phyloP scores from a whole-genome alignment of 2,797 vertebrate species.

The Coccyzus lansbergi region DNA sequence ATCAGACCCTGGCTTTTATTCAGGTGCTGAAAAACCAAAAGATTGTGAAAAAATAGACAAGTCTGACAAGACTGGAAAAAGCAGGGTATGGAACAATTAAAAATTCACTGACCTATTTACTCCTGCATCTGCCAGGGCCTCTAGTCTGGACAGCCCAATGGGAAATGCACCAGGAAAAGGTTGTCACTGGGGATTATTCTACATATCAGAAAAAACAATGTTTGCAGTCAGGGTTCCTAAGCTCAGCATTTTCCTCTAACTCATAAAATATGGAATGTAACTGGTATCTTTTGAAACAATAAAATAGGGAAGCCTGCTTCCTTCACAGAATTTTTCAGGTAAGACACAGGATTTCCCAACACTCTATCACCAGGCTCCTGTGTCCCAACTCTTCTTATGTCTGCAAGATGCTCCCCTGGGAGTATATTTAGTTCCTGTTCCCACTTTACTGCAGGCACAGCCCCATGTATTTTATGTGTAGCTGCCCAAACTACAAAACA shows the following conservation, averaged over 20 bases:
- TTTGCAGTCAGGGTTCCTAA: neutral
- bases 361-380: neutral
- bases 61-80: neutral
- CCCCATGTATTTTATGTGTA: neutral
- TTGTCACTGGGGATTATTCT: constrained; percentile 39
- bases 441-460: neutral
- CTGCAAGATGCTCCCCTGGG: rapidly evolving
- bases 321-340: neutral
- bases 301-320: neutral
- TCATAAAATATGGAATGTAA: neutral
- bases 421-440: neutral
- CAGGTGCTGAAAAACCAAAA: constrained; percentile 20
- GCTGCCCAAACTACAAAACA: neutral
- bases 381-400: neutral
- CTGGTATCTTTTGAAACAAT: neutral
- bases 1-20: constrained; percentile 42
- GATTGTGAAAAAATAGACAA: neutral
- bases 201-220: neutral
- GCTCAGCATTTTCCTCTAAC: neutral
- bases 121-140: neutral
- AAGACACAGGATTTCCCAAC: neutral
- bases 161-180: constrained; percentile 45
- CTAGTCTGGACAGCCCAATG: neutral
- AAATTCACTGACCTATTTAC: constrained; percentile 40
- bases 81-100: neutral